Percentiles rank a stretch among this genome's conserved stretches.
Evolutionary conservation across 2,888 invertebrate species (phyloP).

Genomic region (Ochropleura leucogaster): DNA sequence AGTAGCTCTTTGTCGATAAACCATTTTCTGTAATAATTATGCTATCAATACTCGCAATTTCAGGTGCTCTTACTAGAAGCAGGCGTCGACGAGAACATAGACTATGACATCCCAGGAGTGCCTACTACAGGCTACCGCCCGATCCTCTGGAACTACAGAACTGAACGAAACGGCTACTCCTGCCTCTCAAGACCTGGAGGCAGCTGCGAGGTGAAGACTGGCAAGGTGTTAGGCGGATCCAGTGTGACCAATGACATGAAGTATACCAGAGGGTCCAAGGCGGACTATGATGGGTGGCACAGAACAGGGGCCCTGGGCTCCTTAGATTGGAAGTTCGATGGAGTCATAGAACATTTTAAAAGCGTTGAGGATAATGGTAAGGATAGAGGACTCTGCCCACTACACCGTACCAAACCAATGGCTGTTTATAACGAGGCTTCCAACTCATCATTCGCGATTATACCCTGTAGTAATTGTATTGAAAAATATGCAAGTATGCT

Average conservation of each 20-base stretch:
- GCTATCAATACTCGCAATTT: conserved; percentile 6
- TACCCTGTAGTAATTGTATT: background rate
- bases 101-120: conserved; percentile 86
- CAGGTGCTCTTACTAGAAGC: conserved; percentile 86
- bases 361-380: conserved; percentile 87
- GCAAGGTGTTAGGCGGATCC: conserved; percentile 87
- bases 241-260: conserved; percentile 88
- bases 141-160: conserved; percentile 86
- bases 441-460: background rate
- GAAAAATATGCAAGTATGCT: background rate
- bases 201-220: conserved; percentile 85
- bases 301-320: conserved; percentile 78
- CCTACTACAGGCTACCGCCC: conserved; percentile 83
- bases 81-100: conserved; percentile 86
- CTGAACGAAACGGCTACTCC: conserved; percentile 85
- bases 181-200: conserved; percentile 86
- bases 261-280: conserved; percentile 85
- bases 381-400: conserved; percentile 24
- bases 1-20: background rate
- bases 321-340: conserved; percentile 86
- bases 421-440: too few relatives aligned
- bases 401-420: background rate
- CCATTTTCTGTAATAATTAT: background rate
- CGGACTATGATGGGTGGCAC: conserved; percentile 87
- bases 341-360: conserved; percentile 85